Base-by-base conservation (phyloP, 2,888 invertebrate species). In the Cotesia congregata region DNA sequence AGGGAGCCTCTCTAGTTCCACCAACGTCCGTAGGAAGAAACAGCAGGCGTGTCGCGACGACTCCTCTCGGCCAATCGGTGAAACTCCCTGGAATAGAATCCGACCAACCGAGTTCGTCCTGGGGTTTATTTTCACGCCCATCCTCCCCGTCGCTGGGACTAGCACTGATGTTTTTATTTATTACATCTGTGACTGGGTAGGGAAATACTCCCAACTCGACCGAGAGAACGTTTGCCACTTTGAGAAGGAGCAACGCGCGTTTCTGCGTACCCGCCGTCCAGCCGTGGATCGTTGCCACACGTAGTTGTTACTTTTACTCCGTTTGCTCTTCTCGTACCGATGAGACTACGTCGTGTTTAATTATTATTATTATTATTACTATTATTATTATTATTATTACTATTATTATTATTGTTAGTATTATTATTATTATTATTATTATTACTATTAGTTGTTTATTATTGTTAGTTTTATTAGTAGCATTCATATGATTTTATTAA, bases 101-200 rank as follows among this genome's bases (percentile, higher is more conserved):
- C 20, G 62, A 59, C 74, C 77, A 71, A 67, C 71, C 74, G 65
- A 65, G 61, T 74, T 78, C 78, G 76, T 81, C 82, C 84, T 84
- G 83, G 84, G 82, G 83, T 87, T 76, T 12, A 80, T 85, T 82
- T 81, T 80, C 83, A 77, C 87, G 85, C 88, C 87, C 84, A 83
- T 82, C 82, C 85, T 85, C 86, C 86, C 86, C 74, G 83, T 85
- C 87, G 86, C 88, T 77, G 73, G 72, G 76, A 78, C 72, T 72
- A 67, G 84, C 82, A 86, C 87, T 86, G 87, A 86, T 89, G 88
- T 89, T 89, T 89, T 89, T 89, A 89, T 89, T 89, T 89, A 89
- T 89, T 88, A 88, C 88, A 89, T 88, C 88, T 89, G 89, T 89
- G 89, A 89, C 89, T 88, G 89, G 88, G 88, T 87, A 87, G 84